Evolutionary conservation across 2,797 vertebrate genomes (phyloP), one percentile per base, ranked within the genome.

Genomic region (Psittacula derbiana): DNA sequence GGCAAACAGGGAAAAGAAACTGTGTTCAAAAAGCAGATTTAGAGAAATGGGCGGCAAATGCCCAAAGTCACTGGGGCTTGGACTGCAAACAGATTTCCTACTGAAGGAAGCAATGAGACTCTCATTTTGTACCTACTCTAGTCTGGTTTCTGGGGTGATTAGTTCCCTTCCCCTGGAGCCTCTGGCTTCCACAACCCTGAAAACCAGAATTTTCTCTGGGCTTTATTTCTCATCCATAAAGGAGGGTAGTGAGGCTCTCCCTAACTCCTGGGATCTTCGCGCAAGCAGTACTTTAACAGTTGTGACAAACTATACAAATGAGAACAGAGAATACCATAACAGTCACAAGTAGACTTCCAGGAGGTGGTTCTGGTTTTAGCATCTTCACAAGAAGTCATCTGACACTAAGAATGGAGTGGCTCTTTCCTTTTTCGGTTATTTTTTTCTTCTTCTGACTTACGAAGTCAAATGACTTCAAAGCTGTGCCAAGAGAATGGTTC

Each of bases 1-100:
- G 55, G 92, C 80, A 94, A 96, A 94, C 73, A 90, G 67, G 12
- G 62, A 93, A 62, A 57, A 84, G 64, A 94, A 94, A 88, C 64
- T n/a, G 55, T 65, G 58, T 57, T 91, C 60, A 38, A 72, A 88
- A 88, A 82, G 60, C 70, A 82, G 67, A 64, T 76, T 61, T 75
- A 67, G 40, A 52, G 55, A 88, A 86, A 2, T 75, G 73, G 28
- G 71, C 76, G 25, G 83, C 28, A 43, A 84, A 84, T 5, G 20
- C 47, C 83, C 66, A 3, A 62, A 90, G 60, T 70, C 80, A 72
- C 40, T 28, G 24, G 28, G 57, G 69, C 61, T 86, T 83, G 47
- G 83, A 86, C 46, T 17, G 25, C 60, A 87, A 92, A 62, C 78
- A 58, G 30, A 75, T 80, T 83, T 90, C 52, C 72, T 91, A 90